Evolutionary conservation across 2,888 invertebrate species (phyloP).

Genomic region (Morpho achilles): DNA sequence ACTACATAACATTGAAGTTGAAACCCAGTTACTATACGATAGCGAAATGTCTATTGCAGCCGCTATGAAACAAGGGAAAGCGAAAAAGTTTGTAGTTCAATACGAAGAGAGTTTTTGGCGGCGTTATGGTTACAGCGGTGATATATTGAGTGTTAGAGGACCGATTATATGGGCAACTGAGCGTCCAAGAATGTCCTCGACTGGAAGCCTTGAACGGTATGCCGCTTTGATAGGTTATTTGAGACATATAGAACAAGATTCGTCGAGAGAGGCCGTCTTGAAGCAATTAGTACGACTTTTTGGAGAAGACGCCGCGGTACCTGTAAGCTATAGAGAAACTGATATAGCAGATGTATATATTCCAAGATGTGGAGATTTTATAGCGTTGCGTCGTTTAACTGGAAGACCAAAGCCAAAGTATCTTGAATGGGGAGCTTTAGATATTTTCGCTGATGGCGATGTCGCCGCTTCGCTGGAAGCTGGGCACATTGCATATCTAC

Average conservation of each 20-base stretch:
- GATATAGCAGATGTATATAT: constrained; percentile 53
- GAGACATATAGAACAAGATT: constrained; percentile 40
- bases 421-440: constrained; percentile 67
- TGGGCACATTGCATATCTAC: constrained; percentile 60
- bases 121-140: constrained; percentile 59
- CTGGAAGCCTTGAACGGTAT: constrained; percentile 46
- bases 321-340: constrained; percentile 52
- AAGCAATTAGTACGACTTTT: constrained; percentile 59
- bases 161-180: constrained; percentile 73
- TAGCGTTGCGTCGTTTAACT: constrained; percentile 45
- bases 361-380: constrained; percentile 62
- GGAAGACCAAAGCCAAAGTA: constrained; percentile 33
- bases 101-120: constrained; percentile 64
- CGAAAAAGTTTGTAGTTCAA: constrained; percentile 55
- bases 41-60: constrained; percentile 35
- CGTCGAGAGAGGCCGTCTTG: constrained; percentile 48
- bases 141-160: constrained; percentile 64
- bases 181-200: constrained; percentile 49
- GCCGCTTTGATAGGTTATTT: constrained; percentile 55
- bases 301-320: constrained; percentile 51
- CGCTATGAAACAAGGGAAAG: constrained; percentile 45
- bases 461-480: constrained; percentile 62
- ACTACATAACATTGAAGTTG: constrained; percentile 51
- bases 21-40: constrained; percentile 47
- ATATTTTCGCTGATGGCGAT: constrained; percentile 66